Conservation (phyloP, 2,888 invertebrate species). For the Lasius fuliginosus region DNA sequence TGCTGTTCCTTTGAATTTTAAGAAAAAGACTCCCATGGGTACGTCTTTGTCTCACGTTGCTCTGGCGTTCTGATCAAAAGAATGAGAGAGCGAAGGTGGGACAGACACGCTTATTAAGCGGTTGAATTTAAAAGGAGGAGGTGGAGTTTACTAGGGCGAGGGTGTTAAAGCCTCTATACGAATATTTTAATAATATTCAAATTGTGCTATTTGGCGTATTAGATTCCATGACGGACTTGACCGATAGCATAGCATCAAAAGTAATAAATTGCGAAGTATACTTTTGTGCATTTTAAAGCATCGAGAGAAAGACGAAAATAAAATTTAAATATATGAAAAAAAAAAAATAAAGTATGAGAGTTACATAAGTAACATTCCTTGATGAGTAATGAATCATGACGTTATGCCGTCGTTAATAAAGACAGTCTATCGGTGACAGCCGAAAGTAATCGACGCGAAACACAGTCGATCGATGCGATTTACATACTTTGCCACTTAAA, state of each 20-base stretch:
- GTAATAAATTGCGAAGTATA: background rate
- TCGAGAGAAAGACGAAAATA: background rate
- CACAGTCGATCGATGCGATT: background rate
- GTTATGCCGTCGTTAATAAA: background rate
- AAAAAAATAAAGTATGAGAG: background rate
- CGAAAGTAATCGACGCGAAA: background rate
- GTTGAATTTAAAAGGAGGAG: background rate
- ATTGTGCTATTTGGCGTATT: background rate
- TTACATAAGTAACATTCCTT: background rate
- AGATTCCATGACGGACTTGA: background rate
- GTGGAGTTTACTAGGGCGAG: background rate
- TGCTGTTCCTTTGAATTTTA: conserved; percentile 60
- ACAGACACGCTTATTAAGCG: conserved; percentile 12
- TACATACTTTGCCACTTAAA: background rate
- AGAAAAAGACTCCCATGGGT: conserved; percentile 42
- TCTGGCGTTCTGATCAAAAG: conserved; percentile 30
- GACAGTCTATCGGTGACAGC: background rate
- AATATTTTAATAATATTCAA: conserved; percentile 19
- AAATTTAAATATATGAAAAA: background rate
- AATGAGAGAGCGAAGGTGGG: background rate
- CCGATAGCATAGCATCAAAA: background rate
- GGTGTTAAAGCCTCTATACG: background rate
- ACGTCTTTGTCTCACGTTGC: conserved; percentile 28
- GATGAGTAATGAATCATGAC: background rate
- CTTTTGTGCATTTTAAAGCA: background rate